Percentiles rank a stretch among this genome's conserved stretches.
Conservation (phyloP, 2,113 vertebrate species). For the Thoracochromis brauschi region DNA sequence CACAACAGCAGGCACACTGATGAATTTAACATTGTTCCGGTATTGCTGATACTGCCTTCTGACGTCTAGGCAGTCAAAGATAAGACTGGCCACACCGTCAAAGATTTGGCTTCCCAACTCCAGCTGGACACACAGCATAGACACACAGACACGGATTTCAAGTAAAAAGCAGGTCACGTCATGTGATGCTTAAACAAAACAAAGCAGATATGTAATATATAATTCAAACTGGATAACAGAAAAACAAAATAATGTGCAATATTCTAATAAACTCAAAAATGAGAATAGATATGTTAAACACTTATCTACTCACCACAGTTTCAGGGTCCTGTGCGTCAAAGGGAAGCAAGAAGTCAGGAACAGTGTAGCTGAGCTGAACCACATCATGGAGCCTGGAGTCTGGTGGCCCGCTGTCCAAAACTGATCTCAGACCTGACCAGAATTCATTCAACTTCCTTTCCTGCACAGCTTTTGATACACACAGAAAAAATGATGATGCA, state of each 20-base stretch:
- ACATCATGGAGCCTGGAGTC: slow-evolving; percentile 78
- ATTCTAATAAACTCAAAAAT: neutral
- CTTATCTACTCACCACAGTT: slow-evolving; percentile 69
- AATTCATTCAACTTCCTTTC: slow-evolving; percentile 68
- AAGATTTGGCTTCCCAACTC: slow-evolving; percentile 75
- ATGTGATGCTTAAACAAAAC: neutral
- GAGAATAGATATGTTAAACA: neutral
- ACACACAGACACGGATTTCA: neutral
- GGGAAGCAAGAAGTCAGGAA: slow-evolving; percentile 60
- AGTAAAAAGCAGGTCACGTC: neutral
- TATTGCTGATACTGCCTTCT: slow-evolving; percentile 82
- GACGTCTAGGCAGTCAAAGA: slow-evolving; percentile 85
- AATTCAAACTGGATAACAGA: neutral
- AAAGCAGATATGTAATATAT: neutral
- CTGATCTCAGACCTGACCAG: slow-evolving; percentile 81
- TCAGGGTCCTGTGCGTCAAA: slow-evolving; percentile 48
- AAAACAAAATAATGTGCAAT: neutral
- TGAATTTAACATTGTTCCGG: slow-evolving; percentile 67
- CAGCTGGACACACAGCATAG: slow-evolving; percentile 64
- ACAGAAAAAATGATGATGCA: neutral
- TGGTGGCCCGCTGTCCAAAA: slow-evolving; percentile 71
- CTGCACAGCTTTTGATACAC: neutral
- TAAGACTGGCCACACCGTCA: slow-evolving; percentile 78
- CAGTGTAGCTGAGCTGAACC: slow-evolving; percentile 67
- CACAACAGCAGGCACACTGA: slow-evolving; percentile 64